Base-by-base conservation (phyloP, 2,888 invertebrate species). In the Electrophaes corylata region DNA sequence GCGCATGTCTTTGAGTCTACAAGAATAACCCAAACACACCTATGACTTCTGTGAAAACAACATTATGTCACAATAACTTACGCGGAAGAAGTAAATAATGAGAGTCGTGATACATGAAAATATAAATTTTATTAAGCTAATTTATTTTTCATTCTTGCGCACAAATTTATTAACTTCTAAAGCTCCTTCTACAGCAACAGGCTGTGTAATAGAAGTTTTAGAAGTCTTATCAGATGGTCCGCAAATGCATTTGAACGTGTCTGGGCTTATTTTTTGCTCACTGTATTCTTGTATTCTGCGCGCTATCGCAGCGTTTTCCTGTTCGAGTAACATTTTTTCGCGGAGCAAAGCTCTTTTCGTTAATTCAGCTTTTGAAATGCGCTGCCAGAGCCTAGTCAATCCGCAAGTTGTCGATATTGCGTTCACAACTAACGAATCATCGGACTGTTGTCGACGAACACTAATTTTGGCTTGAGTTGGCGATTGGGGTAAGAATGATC, bases 301-400 rank as follows among this genome's bases (percentile, higher is more conserved):
- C 26, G 75, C 60, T 35, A 91, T 77, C 43, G 74, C 58, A 4
- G 68, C 72, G 57, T 90, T 91, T 74, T 91, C 87, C 14, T 79
- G 72, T 67, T 84, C 78, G 18, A 91, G 65, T 47, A 88, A 60
- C 47, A 69, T 53, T 73, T 88, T 91, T 73, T 91, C 91, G 11
- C 81, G 82, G 49, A 73, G 58, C 48, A 91, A 72, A 39, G 91
- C 87, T 67, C 81, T 78, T 65, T 78, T 85, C 1, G 84, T 76
- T 40, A 91, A 68, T 57, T 91, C 89, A 2, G 83, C 90, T 70
- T 81, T 86, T 23, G 90, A 78, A 59, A 90, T 79, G 33, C 83
- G 83, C 56, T 89, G 88, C 91, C 91, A 91, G 14, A 91, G 70
- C 61, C 84, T 81, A 39, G 83, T 82, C 46, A 91, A 68, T 5